Conservation (phyloP, 2,113 vertebrate species). For the Paradoxurus hermaphroditus region DNA sequence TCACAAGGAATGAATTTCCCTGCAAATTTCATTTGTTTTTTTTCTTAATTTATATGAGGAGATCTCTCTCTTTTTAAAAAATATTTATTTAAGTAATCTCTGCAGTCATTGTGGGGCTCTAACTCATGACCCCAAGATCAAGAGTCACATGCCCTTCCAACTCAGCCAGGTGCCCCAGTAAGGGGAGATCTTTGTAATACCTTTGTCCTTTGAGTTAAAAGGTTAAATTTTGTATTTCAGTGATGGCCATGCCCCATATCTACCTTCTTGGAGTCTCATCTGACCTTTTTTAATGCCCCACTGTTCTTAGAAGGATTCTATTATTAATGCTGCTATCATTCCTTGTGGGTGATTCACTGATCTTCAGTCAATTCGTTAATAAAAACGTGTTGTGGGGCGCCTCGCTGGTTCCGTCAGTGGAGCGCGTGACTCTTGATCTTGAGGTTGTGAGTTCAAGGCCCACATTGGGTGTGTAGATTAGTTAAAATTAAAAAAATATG, state of each 20-base stretch:
- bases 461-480: not conserved
- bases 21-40: not conserved
- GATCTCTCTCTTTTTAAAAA: not conserved
- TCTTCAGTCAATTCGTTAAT: not conserved
- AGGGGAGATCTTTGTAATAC: not conserved
- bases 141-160: not conserved
- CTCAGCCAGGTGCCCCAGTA: not conserved
- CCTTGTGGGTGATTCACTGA: not conserved
- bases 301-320: not conserved
- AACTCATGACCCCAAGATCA: not conserved
- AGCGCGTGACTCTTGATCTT: not conserved
- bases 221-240: slow-evolving; percentile 11
- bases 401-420: not conserved
- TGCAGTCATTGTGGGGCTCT: not conserved
- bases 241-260: not conserved
- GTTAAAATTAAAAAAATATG: not conserved
- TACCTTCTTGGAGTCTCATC: not conserved
- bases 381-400: not conserved
- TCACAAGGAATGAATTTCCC: not conserved
- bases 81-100: not conserved
- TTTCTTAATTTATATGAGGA: not conserved
- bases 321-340: not conserved
- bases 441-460: not conserved
- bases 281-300: not conserved
- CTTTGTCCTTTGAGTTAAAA: slow-evolving; percentile 6